Conservation (phyloP, 2,888 invertebrate species). For the Sturmia bella region DNA sequence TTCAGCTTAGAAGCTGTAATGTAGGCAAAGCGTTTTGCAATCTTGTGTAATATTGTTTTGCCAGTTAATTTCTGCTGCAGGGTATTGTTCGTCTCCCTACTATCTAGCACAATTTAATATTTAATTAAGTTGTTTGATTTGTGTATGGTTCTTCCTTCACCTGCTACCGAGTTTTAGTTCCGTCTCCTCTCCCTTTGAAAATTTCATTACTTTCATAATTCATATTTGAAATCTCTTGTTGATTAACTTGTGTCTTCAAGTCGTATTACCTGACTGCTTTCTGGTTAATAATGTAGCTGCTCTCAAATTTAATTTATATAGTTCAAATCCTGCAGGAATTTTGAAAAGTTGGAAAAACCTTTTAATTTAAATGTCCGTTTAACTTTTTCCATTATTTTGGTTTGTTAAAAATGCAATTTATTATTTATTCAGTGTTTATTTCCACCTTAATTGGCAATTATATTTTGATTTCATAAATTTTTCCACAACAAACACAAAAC, state of each 20-base stretch:
- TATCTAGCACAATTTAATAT: too few relatives aligned
- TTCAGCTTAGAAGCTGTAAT: too few relatives aligned
- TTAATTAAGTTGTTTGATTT: too few relatives aligned
- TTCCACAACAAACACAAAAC: not conserved
- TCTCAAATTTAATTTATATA: conserved; percentile 23
- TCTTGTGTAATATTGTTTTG: too few relatives aligned
- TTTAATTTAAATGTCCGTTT: conserved; percentile 20
- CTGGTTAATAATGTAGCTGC: conserved; percentile 15
- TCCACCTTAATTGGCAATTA: conserved; percentile 54
- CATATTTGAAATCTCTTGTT: not conserved
- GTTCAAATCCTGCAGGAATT: conserved; percentile 45
- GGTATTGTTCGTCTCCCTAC: too few relatives aligned
- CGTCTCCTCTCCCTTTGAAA: not conserved
- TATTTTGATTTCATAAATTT: conserved; percentile 47
- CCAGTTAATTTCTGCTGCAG: too few relatives aligned
- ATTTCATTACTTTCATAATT: not conserved
- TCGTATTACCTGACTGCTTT: conserved; percentile 1
- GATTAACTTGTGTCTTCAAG: not conserved
- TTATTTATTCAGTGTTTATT: conserved; percentile 51
- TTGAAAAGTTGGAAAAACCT: conserved; percentile 2
- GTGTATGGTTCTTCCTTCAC: too few relatives aligned
- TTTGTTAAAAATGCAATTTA: conserved; percentile 24
- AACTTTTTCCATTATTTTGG: conserved; percentile 59
- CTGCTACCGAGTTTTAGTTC: not conserved
- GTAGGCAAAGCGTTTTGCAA: too few relatives aligned